Evolutionary conservation across 2,113 vertebrate genomes (phyloP).

Genomic region (Cryptotis parvus): DNA sequence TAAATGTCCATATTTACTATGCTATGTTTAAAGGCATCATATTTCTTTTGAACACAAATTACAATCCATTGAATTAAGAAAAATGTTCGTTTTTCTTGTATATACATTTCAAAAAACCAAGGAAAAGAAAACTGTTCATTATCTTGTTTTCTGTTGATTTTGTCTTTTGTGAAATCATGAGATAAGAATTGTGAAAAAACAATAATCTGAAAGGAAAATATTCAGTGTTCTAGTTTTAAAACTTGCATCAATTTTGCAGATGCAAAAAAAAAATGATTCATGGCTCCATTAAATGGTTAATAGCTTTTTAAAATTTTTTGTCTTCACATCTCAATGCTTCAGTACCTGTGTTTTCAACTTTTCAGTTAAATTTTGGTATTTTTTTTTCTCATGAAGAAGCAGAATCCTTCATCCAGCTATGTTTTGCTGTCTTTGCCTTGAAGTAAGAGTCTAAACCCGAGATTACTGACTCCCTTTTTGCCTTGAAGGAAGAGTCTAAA

Average conservation of each 20-base stretch:
- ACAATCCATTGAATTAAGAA: conserved; percentile 50
- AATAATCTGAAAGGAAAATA: neutral
- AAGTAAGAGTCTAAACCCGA: neutral
- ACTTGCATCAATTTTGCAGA: neutral
- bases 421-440: neutral
- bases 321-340: neutral
- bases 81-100: conserved; percentile 18
- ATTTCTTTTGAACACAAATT: conserved; percentile 31
- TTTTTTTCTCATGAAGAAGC: neutral
- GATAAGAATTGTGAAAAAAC: neutral
- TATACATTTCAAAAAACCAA: conserved; percentile 6
- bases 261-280: neutral
- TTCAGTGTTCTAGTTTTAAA: neutral
- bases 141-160: neutral
- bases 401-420: neutral
- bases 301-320: neutral
- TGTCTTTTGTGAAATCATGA: conserved; percentile 36
- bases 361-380: neutral
- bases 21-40: conserved; percentile 19
- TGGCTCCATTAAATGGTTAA: neutral
- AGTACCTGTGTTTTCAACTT: neutral
- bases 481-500: too few relatives aligned
- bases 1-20: conserved; percentile 1
- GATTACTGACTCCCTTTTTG: neutral
- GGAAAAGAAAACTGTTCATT: neutral